These are phyloP conservation scores for Delichon dasypus DNA, from an alignment of 2,797 vertebrate species.

Conservation along the genomic window DNA sequence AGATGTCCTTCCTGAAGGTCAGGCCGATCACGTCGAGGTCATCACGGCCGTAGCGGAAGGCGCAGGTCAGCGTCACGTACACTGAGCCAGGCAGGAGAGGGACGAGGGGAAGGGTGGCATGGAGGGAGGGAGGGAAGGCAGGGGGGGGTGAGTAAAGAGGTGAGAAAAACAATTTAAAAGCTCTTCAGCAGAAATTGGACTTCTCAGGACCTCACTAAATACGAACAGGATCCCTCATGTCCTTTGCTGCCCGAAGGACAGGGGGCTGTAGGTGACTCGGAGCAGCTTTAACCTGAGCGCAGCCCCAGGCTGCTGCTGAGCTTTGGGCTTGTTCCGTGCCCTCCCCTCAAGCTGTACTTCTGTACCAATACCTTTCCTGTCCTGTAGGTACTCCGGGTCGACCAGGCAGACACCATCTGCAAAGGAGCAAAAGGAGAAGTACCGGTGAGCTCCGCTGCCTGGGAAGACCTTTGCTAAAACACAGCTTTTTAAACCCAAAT, in stretches of 20 bases:
- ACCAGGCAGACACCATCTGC: constrained; percentile 87
- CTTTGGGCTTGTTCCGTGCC: not conserved
- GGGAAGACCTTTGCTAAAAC: not conserved
- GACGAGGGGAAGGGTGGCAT: too few relatives aligned
- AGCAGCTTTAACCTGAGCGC: not conserved
- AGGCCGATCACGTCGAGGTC: constrained; percentile 89
- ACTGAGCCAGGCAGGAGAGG: constrained; percentile 65
- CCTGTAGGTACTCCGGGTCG: constrained; percentile 83
- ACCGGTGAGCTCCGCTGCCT: rapidly evolving
- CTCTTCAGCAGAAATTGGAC: not conserved
- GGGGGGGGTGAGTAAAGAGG: not conserved
- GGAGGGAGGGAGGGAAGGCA: not conserved
- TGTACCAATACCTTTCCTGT: constrained; percentile 82
- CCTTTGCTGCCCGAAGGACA: rapidly evolving
- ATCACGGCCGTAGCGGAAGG: constrained; percentile 89
- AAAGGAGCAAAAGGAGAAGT: not conserved
- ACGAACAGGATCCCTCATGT: rapidly evolving
- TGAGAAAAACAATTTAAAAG: not conserved
- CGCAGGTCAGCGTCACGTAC: constrained; percentile 85
- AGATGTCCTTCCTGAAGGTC: constrained; percentile 90
- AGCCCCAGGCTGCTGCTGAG: not conserved
- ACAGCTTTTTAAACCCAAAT: not conserved
- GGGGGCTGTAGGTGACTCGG: rapidly evolving
- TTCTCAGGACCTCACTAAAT: not conserved
- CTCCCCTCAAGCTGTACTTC: rapidly evolving